Evolutionary conservation across 2,888 invertebrate genomes (phyloP), one percentile per base, ranked within the genome.

Genomic region (Phrixothrix hirtus): DNA sequence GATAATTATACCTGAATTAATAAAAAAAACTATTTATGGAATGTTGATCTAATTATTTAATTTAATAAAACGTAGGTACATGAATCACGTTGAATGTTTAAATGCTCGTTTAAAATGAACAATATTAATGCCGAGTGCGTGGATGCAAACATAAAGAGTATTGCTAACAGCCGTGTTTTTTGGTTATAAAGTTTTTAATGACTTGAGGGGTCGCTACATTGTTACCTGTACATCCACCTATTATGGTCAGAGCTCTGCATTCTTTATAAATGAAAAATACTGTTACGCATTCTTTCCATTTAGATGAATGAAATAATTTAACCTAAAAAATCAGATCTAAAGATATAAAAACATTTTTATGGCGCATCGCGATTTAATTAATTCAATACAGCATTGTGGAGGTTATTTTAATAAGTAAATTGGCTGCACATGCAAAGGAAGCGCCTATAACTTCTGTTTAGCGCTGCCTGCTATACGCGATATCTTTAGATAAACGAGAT

Each of bases 31-130:
- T n/a, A n/a, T n/a, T n/a, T n/a, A n/a, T n/a, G n/a, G n/a, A n/a
- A n/a, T n/a, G n/a, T n/a, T n/a, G n/a, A n/a, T n/a, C n/a, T n/a
- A n/a, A n/a, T n/a, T n/a, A n/a, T n/a, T n/a, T n/a, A n/a, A n/a
- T n/a, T n/a, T n/a, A n/a, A n/a, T n/a, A n/a, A n/a, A n/a, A n/a
- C n/a, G n/a, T n/a, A n/a, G n/a, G n/a, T 36, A 38, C 38, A 27
- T 13, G 21, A 38, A 38, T 12, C 11, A 25, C 67, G 63, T 68
- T 66, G 62, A 67, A 68, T 65, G 68, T 68, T 67, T 66, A 59
- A 65, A 66, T 65, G 64, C 62, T 59, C 44, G 66, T 63, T 66
- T 68, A 67, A 70, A 71, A 67, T 68, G 68, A 67, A 67, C 68
- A 67, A 70, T 70, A 67, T 68, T 69, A 67, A 68, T 67, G 61